Evolutionary conservation across 2,113 vertebrate genomes (phyloP), one percentile per base, ranked within the genome.

Genomic region (Toxotes chatareus): DNA sequence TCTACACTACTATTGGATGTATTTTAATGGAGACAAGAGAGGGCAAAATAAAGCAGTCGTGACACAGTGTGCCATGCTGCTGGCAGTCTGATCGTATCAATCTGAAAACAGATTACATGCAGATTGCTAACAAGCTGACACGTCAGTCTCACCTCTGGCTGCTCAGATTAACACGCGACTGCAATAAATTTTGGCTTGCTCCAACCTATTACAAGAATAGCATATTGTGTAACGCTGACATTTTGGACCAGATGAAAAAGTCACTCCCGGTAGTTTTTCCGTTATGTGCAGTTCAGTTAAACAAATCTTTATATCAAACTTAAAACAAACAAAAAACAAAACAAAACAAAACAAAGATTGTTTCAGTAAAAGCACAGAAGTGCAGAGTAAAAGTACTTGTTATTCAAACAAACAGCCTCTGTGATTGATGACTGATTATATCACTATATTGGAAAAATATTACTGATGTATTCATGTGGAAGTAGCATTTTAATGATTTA

Each of bases 91-190:
- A 75, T 75, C 32, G 21, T 40, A 42, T 61, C 69, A 56, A 34
- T 32, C 9, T 44, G 59, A 75, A 56, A 57, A 64, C 8, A 55
- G 3, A 66, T 40, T 5, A 55, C 8, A 38, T 42, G 16, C 49
- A 66, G 73, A 81, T 51, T n/a, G 64, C 46, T 56, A 84, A 82
- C 76, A 73, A 79, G 42, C 69, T 31, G 38, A 66, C 62, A 56
- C 77, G 16, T 66, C 64, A 21, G 38, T 73, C 73, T 71, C 71
- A 71, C 80, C 67, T 76, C 69, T 31, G 72, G 36, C 60, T 56
- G 65, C 59, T 73, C 69, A 83, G 77, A 86, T 70, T 80, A 79
- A 87, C 63, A 80, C 77, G 83, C 82, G 56, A 70, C 56, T 73
- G 64, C 83, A 82, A 90, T 88, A 79, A 59, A 73, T 77, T 85